Evolutionary conservation across 2,797 vertebrate species (phyloP).

Genomic region (Dendrocincla fuliginosa): DNA sequence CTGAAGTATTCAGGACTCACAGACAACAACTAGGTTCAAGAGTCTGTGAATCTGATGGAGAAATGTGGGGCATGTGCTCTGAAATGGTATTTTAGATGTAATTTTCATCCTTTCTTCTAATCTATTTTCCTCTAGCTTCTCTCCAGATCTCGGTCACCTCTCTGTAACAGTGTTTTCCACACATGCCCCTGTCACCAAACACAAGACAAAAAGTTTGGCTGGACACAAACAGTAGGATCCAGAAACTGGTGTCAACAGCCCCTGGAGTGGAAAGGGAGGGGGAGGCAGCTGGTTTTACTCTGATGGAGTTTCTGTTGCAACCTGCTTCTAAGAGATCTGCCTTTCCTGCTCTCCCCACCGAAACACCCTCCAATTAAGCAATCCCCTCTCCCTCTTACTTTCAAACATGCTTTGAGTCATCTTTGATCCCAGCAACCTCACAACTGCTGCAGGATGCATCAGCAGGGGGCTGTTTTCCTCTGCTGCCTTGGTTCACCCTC

Average conservation of each 20-base stretch:
- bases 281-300: not conserved
- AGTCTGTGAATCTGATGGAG: not conserved
- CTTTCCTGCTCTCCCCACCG: not conserved
- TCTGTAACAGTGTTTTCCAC: not conserved
- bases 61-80: not conserved
- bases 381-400: not conserved
- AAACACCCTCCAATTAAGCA: not conserved
- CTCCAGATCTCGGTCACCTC: not conserved
- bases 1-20: not conserved
- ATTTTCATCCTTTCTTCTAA: not conserved
- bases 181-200: not conserved
- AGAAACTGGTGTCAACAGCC: not conserved
- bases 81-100: not conserved
- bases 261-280: not conserved
- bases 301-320: not conserved
- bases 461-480: not conserved
- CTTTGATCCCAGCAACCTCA: not conserved
- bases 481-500: not conserved
- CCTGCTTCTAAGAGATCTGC: not conserved
- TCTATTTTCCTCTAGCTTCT: not conserved
- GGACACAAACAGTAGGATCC: not conserved
- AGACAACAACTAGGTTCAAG: not conserved
- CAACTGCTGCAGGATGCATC: not conserved
- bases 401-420: not conserved
- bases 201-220: not conserved